Evolutionary conservation across 2,888 invertebrate genomes (phyloP).

Genomic region (Eilema caniola): DNA sequence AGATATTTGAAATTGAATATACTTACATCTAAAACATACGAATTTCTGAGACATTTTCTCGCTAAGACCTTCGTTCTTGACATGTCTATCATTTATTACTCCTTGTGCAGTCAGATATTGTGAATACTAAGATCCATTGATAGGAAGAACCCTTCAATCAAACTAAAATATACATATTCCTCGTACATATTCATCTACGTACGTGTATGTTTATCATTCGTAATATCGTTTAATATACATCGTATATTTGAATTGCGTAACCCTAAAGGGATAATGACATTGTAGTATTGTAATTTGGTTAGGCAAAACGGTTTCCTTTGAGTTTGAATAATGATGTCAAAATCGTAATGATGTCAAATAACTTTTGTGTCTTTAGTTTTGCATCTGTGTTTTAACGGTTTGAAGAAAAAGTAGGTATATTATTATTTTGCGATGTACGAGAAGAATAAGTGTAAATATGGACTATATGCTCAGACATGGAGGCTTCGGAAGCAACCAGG

Average conservation of each 20-base stretch:
- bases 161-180: constrained; percentile 1
- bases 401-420: neutral
- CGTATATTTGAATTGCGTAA: constrained; percentile 20
- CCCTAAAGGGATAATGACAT: constrained; percentile 20
- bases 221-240: constrained; percentile 20
- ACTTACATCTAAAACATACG: too few species aligned
- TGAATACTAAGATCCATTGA: neutral
- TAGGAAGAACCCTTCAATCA: neutral
- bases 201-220: constrained; percentile 1
- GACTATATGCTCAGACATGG: too few species aligned
- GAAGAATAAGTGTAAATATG: too few species aligned
- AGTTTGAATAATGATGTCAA: constrained; percentile 40
- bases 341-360: constrained; percentile 40
- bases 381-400: neutral
- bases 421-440: too few species aligned
- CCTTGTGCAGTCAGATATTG: neutral
- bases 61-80: too few species aligned
- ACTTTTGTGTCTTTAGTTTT: constrained; percentile 10
- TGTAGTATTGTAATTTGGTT: constrained; percentile 33
- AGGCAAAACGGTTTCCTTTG: constrained; percentile 43
- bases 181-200: constrained; percentile 2
- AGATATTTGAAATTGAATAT: too few species aligned
- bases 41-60: too few species aligned
- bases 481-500: neutral
- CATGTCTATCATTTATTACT: too few species aligned